Percentiles rank a stretch among this genome's conserved stretches.
These are phyloP conservation scores for Rafetus swinhoei DNA, from an alignment of 2,113 vertebrate species.

Conservation along the genomic window DNA sequence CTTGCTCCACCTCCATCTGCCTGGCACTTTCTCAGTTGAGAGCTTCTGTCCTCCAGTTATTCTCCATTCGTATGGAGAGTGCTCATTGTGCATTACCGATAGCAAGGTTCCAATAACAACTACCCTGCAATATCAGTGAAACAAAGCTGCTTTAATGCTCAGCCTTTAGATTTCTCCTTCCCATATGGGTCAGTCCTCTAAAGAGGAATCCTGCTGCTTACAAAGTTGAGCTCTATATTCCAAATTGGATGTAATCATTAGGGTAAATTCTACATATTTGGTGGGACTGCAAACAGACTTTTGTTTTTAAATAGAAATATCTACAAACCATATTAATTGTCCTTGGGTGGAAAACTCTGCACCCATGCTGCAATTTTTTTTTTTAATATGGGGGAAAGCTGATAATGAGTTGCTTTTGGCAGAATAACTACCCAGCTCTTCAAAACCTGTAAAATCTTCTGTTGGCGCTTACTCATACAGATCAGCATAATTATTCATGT, in stretches of 20 bases:
- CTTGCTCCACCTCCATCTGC: neutral
- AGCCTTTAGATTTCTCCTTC: constrained; percentile 62
- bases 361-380: constrained; percentile 9
- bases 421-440: constrained; percentile 64
- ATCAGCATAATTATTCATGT: constrained; percentile 71
- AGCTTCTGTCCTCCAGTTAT: constrained; percentile 39
- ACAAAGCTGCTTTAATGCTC: constrained; percentile 71
- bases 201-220: constrained; percentile 59
- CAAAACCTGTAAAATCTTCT: constrained; percentile 60
- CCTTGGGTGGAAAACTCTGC: constrained; percentile 26
- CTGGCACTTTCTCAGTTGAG: constrained; percentile 5
- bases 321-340: constrained; percentile 51
- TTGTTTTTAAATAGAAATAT: constrained; percentile 60
- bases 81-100: constrained; percentile 46
- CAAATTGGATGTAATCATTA: constrained; percentile 69
- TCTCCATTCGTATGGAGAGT: constrained; percentile 52
- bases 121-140: constrained; percentile 51
- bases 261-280: constrained; percentile 44
- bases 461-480: constrained; percentile 62
- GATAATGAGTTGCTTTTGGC: constrained; percentile 69
- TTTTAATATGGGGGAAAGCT: constrained; percentile 58
- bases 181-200: constrained; percentile 27
- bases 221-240: constrained; percentile 61
- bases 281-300: constrained; percentile 42
- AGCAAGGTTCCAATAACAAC: constrained; percentile 71